A percentile compares a stretch with the other conserved stretches of the same genome.
Evolutionary conservation across 1,140 invertebrate species (phyloP).

Genomic region (Pomacea maculata): DNA sequence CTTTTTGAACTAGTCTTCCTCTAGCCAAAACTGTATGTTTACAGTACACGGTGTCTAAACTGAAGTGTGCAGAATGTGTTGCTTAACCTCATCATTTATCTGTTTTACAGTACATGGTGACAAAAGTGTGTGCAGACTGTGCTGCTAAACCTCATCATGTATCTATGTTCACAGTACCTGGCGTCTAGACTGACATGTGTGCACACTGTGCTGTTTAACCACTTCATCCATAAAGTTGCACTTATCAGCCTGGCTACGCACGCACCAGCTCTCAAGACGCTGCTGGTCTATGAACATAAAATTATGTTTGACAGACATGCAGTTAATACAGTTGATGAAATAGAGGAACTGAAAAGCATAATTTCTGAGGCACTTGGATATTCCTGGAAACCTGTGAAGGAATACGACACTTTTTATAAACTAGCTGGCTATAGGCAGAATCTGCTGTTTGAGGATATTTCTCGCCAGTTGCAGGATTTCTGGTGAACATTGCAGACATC

Average conservation of each 20-base stretch:
- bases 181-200: neutral
- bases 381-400: constrained; percentile 1
- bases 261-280: neutral
- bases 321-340: neutral
- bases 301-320: constrained; percentile 12
- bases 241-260: neutral
- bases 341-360: neutral
- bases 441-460: constrained; percentile 16
- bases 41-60: too few relatives aligned
- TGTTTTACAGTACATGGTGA: too few relatives aligned
- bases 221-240: constrained; percentile 4
- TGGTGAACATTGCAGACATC: neutral
- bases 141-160: too few relatives aligned
- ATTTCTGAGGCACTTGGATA: constrained; percentile 3
- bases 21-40: too few relatives aligned
- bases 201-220: constrained; percentile 3
- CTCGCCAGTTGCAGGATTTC: neutral
- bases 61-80: too few relatives aligned
- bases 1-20: too few relatives aligned
- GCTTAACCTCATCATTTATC: too few relatives aligned
- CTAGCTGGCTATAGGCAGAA: neutral
- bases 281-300: constrained; percentile 17
- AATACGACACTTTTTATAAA: neutral
- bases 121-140: too few relatives aligned
- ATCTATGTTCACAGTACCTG: constrained; percentile 1